phyloP scores from a whole-genome alignment of 2,888 invertebrate species.

The Syrista parreyssii region DNA sequence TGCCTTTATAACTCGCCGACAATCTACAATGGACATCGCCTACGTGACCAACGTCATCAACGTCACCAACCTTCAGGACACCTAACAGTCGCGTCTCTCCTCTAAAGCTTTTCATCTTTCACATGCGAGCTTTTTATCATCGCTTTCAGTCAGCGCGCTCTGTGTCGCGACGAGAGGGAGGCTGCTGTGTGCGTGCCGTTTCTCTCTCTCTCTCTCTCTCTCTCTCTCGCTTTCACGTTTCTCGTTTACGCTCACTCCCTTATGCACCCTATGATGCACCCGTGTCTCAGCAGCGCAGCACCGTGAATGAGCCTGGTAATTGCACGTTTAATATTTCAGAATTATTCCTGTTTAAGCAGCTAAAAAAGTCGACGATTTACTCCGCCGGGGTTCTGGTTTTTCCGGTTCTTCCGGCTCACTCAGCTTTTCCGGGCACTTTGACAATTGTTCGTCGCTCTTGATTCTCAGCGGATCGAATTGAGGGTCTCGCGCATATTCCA shows the following conservation, averaged over 20 bases:
- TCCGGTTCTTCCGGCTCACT: slow-evolving; percentile 31
- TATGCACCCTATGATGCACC: slow-evolving; percentile 25
- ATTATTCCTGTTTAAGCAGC: slow-evolving; percentile 59
- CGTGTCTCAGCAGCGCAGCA: slow-evolving; percentile 55
- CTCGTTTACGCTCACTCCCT: slow-evolving; percentile 27
- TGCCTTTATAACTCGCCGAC: too few relatives aligned
- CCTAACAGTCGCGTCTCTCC: neutral
- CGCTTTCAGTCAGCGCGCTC: slow-evolving; percentile 54
- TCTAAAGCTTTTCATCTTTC: slow-evolving; percentile 62
- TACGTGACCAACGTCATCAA: too few relatives aligned
- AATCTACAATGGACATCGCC: too few relatives aligned
- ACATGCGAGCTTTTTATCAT: slow-evolving; percentile 62
- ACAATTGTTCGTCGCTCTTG: too few relatives aligned
- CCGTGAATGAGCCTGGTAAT: slow-evolving; percentile 64
- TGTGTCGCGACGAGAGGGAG: slow-evolving; percentile 21
- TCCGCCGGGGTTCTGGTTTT: slow-evolving; percentile 30
- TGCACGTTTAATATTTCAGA: slow-evolving; percentile 66
- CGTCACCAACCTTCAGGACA: too few relatives aligned
- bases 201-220: slow-evolving; percentile 28
- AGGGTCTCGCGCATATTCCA: too few relatives aligned
- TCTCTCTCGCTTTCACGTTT: slow-evolving; percentile 19
- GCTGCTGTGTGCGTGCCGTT: slow-evolving; percentile 2
- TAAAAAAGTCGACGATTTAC: slow-evolving; percentile 44
- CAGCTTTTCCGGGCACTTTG: neutral
- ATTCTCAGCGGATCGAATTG: too few relatives aligned